Percentiles rank a stretch among this genome's conserved stretches.
Evolutionary conservation across 2,113 vertebrate species (phyloP).

Genomic region (Hyperoodon ampullatus): DNA sequence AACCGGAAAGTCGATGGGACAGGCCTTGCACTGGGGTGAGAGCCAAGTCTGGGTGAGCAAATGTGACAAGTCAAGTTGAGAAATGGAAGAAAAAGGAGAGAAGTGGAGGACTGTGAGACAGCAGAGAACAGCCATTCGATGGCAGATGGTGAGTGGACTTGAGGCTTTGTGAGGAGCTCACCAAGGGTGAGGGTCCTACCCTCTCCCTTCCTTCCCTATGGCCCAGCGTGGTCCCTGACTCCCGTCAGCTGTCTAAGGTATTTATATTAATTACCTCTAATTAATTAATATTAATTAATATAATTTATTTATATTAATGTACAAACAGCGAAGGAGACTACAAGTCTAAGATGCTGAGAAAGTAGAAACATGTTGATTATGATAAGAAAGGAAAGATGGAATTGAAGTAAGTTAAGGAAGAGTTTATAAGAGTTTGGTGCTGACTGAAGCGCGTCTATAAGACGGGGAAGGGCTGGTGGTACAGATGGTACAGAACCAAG

Average conservation of each 20-base stretch:
- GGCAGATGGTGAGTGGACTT: fast-evolving
- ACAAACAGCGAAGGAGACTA: fast-evolving
- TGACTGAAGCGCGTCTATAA: fast-evolving
- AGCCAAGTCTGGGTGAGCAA: background rate
- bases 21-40: too few species aligned
- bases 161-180: fast-evolving
- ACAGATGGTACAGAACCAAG: fast-evolving
- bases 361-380: background rate
- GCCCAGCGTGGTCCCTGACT: background rate
- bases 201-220: background rate
- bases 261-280: background rate
- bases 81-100: fast-evolving
- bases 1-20: background rate
- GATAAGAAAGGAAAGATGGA: background rate
- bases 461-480: fast-evolving
- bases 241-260: fast-evolving
- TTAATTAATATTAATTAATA: too few species aligned
- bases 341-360: fast-evolving
- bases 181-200: background rate
- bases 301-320: background rate
- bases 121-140: fast-evolving
- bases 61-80: fast-evolving
- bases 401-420: fast-evolving
- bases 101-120: fast-evolving
- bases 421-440: fast-evolving